A percentile compares a stretch with the other conserved stretches of the same genome.
Conservation (phyloP, 2,113 vertebrate genomes). For the Nothobranchius furzeri region DNA sequence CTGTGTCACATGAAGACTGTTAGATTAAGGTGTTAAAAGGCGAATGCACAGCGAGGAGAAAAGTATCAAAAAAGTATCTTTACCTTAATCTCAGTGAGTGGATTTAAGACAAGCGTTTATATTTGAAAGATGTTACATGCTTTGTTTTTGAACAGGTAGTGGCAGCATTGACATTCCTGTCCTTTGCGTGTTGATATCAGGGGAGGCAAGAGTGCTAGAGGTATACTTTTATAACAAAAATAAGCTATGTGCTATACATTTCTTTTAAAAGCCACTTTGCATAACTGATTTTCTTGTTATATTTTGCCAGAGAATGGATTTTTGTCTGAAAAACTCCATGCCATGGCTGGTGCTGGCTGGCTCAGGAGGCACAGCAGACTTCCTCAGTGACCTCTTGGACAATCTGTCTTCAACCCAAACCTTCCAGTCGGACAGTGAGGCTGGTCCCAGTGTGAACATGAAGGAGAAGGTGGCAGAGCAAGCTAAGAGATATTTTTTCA, state of each 20-base stretch:
- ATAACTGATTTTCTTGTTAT: not conserved
- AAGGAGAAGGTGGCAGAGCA: constrained; percentile 69
- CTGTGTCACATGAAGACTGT: too few relatives aligned
- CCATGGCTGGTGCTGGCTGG: constrained; percentile 88
- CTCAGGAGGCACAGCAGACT: constrained; percentile 86
- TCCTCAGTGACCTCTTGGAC: constrained; percentile 82
- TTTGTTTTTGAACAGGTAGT: constrained; percentile 69
- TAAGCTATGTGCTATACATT: too few relatives aligned
- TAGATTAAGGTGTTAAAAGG: too few relatives aligned
- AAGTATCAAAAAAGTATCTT: too few relatives aligned
- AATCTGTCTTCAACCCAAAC: constrained; percentile 57
- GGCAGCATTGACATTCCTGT: constrained; percentile 91
- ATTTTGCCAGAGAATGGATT: constrained; percentile 77
- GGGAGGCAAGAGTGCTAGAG: constrained; percentile 82
- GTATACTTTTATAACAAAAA: constrained; percentile 55
- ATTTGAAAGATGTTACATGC: not conserved
- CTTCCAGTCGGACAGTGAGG: constrained; percentile 54
- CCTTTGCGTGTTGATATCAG: constrained; percentile 85
- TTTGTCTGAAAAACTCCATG: constrained; percentile 80
- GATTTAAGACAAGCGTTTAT: not conserved
- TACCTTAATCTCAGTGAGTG: not conserved
- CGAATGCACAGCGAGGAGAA: too few relatives aligned
- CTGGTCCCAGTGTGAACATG: constrained; percentile 45
- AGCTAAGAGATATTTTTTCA: constrained; percentile 76
- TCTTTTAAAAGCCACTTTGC: too few relatives aligned